Evolutionary conservation across 2,888 invertebrate species (phyloP).

Genomic region (Blastobasis adustella): DNA sequence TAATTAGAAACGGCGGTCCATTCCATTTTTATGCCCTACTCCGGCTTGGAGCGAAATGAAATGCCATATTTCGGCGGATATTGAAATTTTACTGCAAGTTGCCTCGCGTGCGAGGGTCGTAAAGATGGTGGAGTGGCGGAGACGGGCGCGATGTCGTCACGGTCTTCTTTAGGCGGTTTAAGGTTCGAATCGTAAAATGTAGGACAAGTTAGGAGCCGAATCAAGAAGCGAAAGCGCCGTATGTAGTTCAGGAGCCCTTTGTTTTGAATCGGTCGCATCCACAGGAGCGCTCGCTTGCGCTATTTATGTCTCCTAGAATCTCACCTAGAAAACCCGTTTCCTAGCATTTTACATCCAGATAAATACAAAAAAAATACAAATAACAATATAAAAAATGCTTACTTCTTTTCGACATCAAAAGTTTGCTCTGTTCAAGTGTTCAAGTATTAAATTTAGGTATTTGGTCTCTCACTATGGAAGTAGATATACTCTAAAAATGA

Average conservation of each 20-base stretch:
- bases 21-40: constrained; percentile 34
- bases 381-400: too few relatives aligned
- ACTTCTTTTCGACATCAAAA: too few relatives aligned
- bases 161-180: not conserved
- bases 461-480: not conserved
- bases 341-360: too few relatives aligned
- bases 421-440: too few relatives aligned
- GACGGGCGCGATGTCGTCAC: not conserved
- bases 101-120: constrained; percentile 33
- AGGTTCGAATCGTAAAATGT: not conserved
- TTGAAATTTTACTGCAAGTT: constrained; percentile 52
- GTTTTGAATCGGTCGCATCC: not conserved
- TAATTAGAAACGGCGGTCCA: constrained; percentile 26
- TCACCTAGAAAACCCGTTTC: too few relatives aligned
- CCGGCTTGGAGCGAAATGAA: constrained; percentile 40
- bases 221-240: not conserved
- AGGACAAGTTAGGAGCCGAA: not conserved
- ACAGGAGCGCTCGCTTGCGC: not conserved
- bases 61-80: constrained; percentile 51
- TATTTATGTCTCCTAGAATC: too few relatives aligned
- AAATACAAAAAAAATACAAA: too few relatives aligned
- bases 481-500: constrained; percentile 31
- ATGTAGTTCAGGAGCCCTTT: not conserved
- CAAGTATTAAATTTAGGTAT: too few relatives aligned
- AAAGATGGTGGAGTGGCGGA: constrained; percentile 18